phyloP scores from a whole-genome alignment of 2,113 vertebrate genomes.

The Polypterus bichir region DNA sequence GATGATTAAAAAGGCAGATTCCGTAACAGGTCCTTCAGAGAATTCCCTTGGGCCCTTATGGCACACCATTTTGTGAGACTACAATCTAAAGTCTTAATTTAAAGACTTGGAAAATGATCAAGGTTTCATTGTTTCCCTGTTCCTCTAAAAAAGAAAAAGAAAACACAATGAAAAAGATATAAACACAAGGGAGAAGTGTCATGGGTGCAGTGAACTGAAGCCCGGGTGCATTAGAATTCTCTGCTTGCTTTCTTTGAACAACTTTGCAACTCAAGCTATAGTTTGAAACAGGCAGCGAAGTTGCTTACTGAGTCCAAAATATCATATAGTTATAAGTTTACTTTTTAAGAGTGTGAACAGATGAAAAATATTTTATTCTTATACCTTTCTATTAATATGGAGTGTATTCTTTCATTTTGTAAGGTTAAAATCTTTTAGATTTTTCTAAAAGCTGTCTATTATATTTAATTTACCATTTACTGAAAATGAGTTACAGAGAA shows the following conservation, averaged over 20 bases:
- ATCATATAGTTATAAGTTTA: too few relatives aligned
- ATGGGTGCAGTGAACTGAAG: conserved; percentile 7
- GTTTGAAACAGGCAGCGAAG: conserved; percentile 16
- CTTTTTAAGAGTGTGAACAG: too few relatives aligned
- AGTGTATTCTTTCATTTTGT: too few relatives aligned
- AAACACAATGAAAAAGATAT: conserved; percentile 11
- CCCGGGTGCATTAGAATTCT: conserved; percentile 6
- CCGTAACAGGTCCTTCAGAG: conserved; percentile 62
- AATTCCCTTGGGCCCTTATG: conserved; percentile 57
- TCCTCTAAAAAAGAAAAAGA: conserved; percentile 10
- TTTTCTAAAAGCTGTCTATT: too few relatives aligned
- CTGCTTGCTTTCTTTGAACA: background rate
- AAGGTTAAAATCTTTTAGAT: too few relatives aligned
- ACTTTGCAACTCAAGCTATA: background rate
- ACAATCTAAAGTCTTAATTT: conserved; percentile 18
- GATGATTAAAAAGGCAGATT: conserved; percentile 65
- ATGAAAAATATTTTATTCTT: too few relatives aligned
- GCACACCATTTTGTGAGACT: conserved; percentile 6
- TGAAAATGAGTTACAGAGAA: too few relatives aligned
- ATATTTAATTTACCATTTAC: too few relatives aligned
- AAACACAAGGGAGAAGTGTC: conserved; percentile 15
- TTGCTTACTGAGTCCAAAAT: background rate
- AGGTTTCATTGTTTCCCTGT: conserved; percentile 7
- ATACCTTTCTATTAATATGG: too few relatives aligned
- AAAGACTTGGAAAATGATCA: conserved; percentile 14